Conservation (phyloP, 2,888 invertebrate genomes). For the Aspidapion aeneum region DNA sequence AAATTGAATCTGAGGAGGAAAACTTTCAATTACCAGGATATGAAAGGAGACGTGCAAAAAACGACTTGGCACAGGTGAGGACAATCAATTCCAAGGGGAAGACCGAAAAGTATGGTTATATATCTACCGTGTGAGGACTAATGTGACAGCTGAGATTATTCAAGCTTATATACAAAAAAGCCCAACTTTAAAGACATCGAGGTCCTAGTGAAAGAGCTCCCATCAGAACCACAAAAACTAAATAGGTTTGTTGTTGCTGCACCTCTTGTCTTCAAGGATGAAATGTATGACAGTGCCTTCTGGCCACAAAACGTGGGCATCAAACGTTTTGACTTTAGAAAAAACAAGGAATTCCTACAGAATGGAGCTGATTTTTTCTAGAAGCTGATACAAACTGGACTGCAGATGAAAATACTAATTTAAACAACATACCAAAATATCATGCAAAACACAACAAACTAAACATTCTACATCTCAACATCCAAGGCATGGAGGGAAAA, state of each 20-base stretch:
- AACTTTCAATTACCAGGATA: not conserved
- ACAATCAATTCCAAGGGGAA: not conserved
- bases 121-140: not conserved
- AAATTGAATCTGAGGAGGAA: not conserved
- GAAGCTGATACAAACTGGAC: not conserved
- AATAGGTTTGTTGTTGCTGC: no score
- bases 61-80: not conserved
- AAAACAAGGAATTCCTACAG: not conserved
- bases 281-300: not conserved
- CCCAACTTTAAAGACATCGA: not conserved
- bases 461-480: conserved; percentile 9
- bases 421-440: not conserved
- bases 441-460: conserved; percentile 1
- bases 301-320: not conserved
- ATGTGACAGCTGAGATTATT: not conserved
- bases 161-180: not conserved
- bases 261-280: not conserved
- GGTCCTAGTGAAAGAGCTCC: not conserved
- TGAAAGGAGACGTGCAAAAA: not conserved
- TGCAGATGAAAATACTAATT: not conserved
- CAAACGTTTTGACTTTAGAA: not conserved
- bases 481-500: conserved; percentile 5
- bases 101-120: not conserved
- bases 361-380: not conserved
- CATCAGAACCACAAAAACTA: no score